Conservation (phyloP, 2,888 invertebrate species). For the Polyommatus iphigenia region DNA sequence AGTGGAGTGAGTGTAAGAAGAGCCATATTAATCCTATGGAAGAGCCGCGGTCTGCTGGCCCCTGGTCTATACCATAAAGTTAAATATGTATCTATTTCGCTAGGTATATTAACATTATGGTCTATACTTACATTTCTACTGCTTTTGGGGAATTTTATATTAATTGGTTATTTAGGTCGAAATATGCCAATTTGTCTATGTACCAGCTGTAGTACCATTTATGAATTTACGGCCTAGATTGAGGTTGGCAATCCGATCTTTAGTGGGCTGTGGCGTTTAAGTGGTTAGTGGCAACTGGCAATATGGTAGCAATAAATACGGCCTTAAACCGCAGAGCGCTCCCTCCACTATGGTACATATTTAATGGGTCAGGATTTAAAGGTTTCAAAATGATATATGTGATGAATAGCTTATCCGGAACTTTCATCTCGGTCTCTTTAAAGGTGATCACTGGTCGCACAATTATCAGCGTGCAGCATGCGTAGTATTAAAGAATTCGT, state of each 20-base stretch:
- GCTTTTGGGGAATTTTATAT: not conserved
- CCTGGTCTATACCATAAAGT: too few species aligned
- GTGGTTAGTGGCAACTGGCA: conserved; percentile 7
- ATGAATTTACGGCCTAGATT: conserved; percentile 6
- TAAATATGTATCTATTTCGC: too few species aligned
- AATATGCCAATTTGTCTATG: not conserved
- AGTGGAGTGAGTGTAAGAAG: too few species aligned
- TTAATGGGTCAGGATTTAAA: not conserved
- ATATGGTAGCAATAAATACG: not conserved
- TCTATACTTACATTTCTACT: not conserved
- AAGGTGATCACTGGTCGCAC: too few species aligned
- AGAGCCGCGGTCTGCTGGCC: too few species aligned
- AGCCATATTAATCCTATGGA: too few species aligned
- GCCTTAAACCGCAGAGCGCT: not conserved
- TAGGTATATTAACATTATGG: too few species aligned
- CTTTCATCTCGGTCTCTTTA: too few species aligned
- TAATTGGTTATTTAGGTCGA: not conserved
- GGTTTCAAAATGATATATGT: too few species aligned
- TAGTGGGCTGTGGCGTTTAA: not conserved
- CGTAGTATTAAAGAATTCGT: too few species aligned
- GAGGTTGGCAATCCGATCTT: not conserved
- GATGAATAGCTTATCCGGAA: too few species aligned
- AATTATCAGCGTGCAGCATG: too few species aligned
- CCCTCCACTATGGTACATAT: not conserved
- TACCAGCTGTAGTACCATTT: not conserved